Conservation (phyloP, 2,797 vertebrate species). For the Pangasius macronema region DNA sequence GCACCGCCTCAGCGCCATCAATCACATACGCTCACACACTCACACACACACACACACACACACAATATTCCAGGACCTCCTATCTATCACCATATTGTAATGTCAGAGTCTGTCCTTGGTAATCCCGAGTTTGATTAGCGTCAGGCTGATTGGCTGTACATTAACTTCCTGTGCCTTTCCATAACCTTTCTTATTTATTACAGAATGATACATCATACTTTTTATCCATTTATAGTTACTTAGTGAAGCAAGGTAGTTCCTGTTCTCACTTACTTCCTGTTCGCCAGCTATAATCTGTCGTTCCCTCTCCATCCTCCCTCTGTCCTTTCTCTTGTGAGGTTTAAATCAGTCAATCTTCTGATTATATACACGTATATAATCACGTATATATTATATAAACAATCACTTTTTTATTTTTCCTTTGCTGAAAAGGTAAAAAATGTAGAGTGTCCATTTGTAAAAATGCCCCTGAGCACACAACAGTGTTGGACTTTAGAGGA, state of each 20-base stretch:
- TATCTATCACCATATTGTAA: neutral
- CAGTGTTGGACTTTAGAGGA: too few species aligned
- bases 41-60: conserved; percentile 33
- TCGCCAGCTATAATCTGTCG: neutral
- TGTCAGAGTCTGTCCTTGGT: neutral
- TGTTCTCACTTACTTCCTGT: neutral
- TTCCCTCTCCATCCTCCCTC: neutral
- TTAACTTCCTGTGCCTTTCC: neutral
- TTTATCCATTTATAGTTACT: neutral
- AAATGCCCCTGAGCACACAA: too few species aligned
- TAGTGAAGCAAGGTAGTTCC: neutral
- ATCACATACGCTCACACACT: conserved; percentile 52
- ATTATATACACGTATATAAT: neutral
- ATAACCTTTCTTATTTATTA: neutral
- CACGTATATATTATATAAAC: too few species aligned
- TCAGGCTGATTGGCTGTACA: neutral
- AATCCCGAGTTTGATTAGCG: neutral
- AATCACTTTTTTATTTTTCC: neutral
- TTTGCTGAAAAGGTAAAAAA: too few species aligned
- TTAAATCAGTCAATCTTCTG: neutral
- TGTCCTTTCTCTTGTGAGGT: neutral
- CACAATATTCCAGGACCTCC: neutral
- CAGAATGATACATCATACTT: neutral
- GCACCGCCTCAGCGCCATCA: conserved; percentile 61
- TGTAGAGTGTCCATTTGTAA: too few species aligned